phyloP scores from a whole-genome alignment of 2,888 invertebrate genomes.

The Aquatica leii region DNA sequence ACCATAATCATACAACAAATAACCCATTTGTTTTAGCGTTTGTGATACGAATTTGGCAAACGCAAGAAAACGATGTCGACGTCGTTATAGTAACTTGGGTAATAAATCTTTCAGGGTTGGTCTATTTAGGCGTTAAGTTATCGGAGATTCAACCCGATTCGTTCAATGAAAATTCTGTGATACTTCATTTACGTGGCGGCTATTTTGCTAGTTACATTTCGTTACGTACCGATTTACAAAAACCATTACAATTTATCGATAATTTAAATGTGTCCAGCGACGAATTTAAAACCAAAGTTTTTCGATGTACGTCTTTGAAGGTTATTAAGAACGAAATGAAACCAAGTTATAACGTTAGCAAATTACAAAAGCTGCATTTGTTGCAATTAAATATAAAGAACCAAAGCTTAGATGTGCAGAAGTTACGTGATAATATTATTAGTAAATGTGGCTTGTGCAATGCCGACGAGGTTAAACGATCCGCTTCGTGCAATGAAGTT shows the following conservation, averaged over 20 bases:
- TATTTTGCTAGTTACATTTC: conserved; percentile 74
- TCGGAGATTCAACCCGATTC: conserved; percentile 71
- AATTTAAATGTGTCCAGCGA: conserved; percentile 53
- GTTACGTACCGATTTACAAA: conserved; percentile 53
- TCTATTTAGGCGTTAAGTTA: conserved; percentile 76
- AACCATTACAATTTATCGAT: conserved; percentile 52
- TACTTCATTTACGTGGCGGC: conserved; percentile 89
- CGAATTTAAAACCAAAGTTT: conserved; percentile 49
- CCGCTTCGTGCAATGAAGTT: conserved; percentile 27
- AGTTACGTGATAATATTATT: conserved; percentile 59
- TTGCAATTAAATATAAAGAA: conserved; percentile 78
- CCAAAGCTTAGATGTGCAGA: conserved; percentile 69
- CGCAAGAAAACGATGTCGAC: conserved; percentile 58
- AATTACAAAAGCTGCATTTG: conserved; percentile 74
- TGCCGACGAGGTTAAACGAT: conserved; percentile 22
- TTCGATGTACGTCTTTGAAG: conserved; percentile 60
- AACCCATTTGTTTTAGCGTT: conserved; percentile 42
- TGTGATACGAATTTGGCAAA: conserved; percentile 62
- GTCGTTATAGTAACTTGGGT: conserved; percentile 81
- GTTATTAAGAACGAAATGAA: conserved; percentile 71
- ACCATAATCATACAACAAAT: background rate
- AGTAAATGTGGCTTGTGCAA: conserved; percentile 44
- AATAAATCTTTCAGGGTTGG: conserved; percentile 83
- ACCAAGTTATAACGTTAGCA: conserved; percentile 75
- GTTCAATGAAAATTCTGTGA: conserved; percentile 75